Conservation (phyloP, 2,113 vertebrate genomes). For the Oryzias curvinotus region DNA sequence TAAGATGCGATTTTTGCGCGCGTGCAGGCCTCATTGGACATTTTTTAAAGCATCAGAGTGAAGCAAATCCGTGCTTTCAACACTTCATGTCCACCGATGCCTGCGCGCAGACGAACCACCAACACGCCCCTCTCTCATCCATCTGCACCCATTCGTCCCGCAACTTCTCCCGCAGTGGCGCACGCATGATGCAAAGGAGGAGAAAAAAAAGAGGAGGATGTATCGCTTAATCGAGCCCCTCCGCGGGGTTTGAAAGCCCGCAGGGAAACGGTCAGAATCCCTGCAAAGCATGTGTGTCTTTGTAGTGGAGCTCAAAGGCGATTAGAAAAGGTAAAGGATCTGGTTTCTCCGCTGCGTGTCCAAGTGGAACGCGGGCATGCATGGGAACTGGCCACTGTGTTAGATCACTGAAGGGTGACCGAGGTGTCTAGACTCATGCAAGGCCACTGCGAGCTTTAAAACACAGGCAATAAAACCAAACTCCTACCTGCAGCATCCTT, state of each 20-base stretch:
- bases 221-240: slow-evolving; percentile 46
- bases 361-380: slow-evolving; percentile 73
- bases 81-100: slow-evolving; percentile 49
- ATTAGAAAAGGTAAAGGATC: slow-evolving; percentile 81
- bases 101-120: slow-evolving; percentile 29
- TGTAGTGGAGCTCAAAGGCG: slow-evolving; percentile 71
- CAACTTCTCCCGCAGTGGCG: slow-evolving; percentile 39
- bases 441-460: slow-evolving; percentile 22
- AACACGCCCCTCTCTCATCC: slow-evolving; percentile 41
- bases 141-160: slow-evolving; percentile 30
- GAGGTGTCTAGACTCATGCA: slow-evolving; percentile 37
- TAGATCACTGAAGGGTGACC: slow-evolving; percentile 81
- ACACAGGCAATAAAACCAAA: slow-evolving; percentile 16
- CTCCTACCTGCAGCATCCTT: slow-evolving; percentile 61
- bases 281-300: slow-evolving; percentile 62
- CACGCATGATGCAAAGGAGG: slow-evolving; percentile 2
- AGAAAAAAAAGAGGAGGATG: slow-evolving; percentile 29
- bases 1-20: too few species aligned
- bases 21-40: too few species aligned
- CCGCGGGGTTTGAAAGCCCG: slow-evolving; percentile 25
- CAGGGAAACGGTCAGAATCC: slow-evolving; percentile 40
- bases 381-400: slow-evolving; percentile 56
- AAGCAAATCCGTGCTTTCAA: slow-evolving; percentile 60
- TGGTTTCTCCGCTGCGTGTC: slow-evolving; percentile 84
- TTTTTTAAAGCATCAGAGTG: background rate